Conservation (phyloP, 2,113 vertebrate genomes). For the Actenoides hombroni region DNA sequence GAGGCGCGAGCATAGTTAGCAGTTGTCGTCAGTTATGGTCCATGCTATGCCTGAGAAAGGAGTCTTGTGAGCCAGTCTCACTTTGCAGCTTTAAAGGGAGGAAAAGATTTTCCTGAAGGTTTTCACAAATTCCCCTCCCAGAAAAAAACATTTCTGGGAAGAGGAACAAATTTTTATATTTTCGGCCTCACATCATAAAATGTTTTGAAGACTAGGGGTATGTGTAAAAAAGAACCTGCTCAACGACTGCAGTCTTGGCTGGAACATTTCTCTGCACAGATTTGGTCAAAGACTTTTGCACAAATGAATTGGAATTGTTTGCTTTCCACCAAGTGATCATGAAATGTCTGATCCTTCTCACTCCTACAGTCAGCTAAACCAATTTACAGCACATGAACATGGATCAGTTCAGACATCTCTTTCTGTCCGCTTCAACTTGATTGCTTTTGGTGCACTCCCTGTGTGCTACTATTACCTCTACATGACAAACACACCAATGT, state of each 20-base stretch:
- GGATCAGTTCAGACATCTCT: background rate
- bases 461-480: background rate
- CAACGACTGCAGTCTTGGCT: background rate
- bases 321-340: fast-evolving
- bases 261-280: background rate
- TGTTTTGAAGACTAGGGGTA: background rate
- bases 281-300: background rate
- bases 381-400: background rate
- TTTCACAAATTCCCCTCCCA: background rate
- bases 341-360: background rate
- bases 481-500: background rate
- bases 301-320: background rate
- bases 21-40: background rate
- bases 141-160: background rate
- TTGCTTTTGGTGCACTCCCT: background rate
- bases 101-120: background rate
- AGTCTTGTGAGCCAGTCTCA: background rate
- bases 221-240: background rate
- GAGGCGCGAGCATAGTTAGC: background rate
- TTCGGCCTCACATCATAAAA: background rate
- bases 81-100: background rate
- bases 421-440: background rate
- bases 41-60: background rate
- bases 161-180: background rate
- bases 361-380: background rate